Base-by-base conservation (phyloP, 2,113 vertebrate genomes). In the Xerus inauris region DNA sequence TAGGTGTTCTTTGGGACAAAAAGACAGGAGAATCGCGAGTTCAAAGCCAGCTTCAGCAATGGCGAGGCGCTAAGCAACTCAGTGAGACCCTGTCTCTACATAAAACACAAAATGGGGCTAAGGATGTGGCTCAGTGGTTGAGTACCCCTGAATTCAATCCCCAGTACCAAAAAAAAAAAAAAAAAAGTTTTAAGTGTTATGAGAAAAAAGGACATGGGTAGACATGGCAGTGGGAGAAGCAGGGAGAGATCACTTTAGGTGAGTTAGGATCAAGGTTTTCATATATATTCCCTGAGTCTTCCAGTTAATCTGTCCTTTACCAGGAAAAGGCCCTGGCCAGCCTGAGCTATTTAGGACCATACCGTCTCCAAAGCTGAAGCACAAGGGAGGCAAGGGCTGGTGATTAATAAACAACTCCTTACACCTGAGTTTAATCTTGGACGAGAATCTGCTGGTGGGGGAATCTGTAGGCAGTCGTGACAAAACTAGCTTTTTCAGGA, bases 401-500 rank as follows among this genome's bases (percentile, higher is more conserved):
- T 54, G 26, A 73, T 17, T 81, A 38, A 32, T 16, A 73, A 76
- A 73, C 19, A 93, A 67, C 47, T 42, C 17, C 6, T n/a, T 45
- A 92, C 32, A 87, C 20, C 35, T 3, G 59, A 57, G 32, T 51
- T 35, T 79, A 26, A 54, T 67, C 40, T n/a, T 42, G 57, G 88
- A 30, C 76, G 76, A 93, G 28, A 94, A 92, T 76, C 24, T 93
- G 51, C 64, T 87, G 22, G 26, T 80, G 26, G 72, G 26, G 72
- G 13, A 82, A 75, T 54, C 40, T 83, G 28, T 16, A 71, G 54
- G 49, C 3, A 54, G 22, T 64, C 54, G 76, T 64, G 64, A 92
- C 35, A 79, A 51, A 97, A 86, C 54, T 57, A 87, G 40, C 87
- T 47, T 94, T 91, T 84, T 77, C 3, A 86, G 84, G 88, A 86